A percentile compares a stretch with the other conserved stretches of the same genome.
These are phyloP conservation scores for Lacanobia oleracea DNA, from an alignment of 2,888 invertebrate species.

Conservation along the genomic window DNA sequence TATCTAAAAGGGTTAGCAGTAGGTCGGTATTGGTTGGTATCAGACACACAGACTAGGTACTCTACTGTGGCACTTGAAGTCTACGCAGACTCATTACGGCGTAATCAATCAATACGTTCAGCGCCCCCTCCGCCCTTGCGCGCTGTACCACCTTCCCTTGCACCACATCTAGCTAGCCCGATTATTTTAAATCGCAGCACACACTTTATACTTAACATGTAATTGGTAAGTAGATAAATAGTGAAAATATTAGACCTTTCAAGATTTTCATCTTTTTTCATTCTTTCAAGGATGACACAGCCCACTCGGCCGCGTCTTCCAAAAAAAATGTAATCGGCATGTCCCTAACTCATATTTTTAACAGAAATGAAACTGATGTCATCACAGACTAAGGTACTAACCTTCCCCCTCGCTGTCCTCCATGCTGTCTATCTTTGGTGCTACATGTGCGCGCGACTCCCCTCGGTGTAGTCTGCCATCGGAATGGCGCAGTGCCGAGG, in stretches of 20 bases:
- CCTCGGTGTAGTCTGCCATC: neutral
- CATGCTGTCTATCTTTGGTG: neutral
- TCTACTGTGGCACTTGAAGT: neutral
- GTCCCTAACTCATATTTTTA: neutral
- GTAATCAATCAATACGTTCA: slow-evolving; percentile 4
- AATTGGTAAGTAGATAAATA: neutral
- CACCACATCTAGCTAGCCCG: accelerated
- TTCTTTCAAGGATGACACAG: no score
- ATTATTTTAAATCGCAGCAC: neutral
- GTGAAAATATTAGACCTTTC: no score
- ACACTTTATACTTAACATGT: neutral
- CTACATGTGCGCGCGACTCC: neutral
- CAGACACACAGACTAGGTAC: neutral
- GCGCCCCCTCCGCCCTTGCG: neutral
- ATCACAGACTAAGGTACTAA: slow-evolving; percentile 2
- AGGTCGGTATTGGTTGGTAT: neutral
- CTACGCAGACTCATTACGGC: neutral
- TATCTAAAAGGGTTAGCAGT: neutral
- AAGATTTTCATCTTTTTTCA: no score
- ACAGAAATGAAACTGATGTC: neutral
- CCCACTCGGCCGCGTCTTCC: no score
- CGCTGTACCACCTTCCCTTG: neutral
- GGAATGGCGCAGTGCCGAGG: slow-evolving; percentile 9
- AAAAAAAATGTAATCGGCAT: no score
- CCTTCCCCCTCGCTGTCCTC: neutral